Percentiles rank a stretch among this genome's conserved stretches.
phyloP scores from a whole-genome alignment of 2,797 vertebrate genomes.

The Enteromius fasciolatus region DNA sequence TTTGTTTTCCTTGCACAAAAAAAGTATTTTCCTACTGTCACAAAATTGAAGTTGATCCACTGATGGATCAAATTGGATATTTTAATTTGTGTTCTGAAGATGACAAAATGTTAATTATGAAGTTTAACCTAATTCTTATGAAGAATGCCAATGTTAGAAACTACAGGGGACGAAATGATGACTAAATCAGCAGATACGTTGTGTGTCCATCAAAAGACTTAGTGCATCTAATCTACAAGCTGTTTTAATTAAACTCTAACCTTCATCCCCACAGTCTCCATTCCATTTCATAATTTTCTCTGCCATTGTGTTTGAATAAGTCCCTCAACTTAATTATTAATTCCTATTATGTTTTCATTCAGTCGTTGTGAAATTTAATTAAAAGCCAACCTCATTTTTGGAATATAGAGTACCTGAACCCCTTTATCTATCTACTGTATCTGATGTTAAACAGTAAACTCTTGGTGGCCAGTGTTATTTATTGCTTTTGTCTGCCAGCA shows the following conservation, averaged over 20 bases:
- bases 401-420: not conserved
- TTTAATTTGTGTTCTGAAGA: no score
- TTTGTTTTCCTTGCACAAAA: no score
- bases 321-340: constrained; percentile 30
- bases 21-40: no score
- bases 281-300: constrained; percentile 10
- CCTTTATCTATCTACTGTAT: not conserved
- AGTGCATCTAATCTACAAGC: constrained; percentile 10
- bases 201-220: not conserved
- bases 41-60: no score
- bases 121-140: no score
- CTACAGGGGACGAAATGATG: not conserved
- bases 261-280: not conserved
- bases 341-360: constrained; percentile 26
- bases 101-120: no score
- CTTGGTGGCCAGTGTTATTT: constrained; percentile 11
- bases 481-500: constrained; percentile 34
- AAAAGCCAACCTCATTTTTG: constrained; percentile 13
- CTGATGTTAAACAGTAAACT: constrained; percentile 31
- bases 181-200: not conserved
- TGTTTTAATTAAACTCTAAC: constrained; percentile 38
- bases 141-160: not conserved
- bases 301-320: constrained; percentile 25
- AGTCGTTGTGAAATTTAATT: constrained; percentile 28
- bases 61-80: no score